Evolutionary conservation across 2,888 invertebrate species (phyloP), one percentile per base, ranked within the genome.

Genomic region (Parnassius glacialis): DNA sequence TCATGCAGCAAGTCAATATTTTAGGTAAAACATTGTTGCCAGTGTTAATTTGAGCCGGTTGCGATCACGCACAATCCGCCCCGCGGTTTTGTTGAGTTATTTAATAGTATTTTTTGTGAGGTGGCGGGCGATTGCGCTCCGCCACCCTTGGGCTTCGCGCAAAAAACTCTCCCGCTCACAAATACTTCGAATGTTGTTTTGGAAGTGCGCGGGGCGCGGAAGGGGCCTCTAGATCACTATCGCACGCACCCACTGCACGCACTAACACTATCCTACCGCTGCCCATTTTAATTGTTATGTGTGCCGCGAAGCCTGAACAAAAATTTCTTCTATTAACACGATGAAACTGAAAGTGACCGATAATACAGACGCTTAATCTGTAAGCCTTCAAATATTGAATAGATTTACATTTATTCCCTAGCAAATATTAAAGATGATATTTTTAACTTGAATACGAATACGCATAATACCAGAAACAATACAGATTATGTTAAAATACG

Each of bases 191-290:
- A 87, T 87, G 87, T 87, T 88, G 87, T 85, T 86, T 87, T 75
- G 83, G 81, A 80, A 83, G 84, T 75, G 81, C 74, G 81, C 65
- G 67, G 70, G 69, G 74, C 73, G 70, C 72, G 69, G 70, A 76
- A 73, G 73, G 71, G 74, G 75, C 79, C 81, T 81, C 81, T 74
- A 74, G 81, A 74, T 79, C 76, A 76, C 86, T 91, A 91, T 91
- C 88, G 87, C 90, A 91, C 91, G 91, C 91, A 88, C 91, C 85
- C 85, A 84, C 78, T 85, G 88, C 90, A 90, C 90, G 90, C 91
- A 90, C 90, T 90, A 85, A 90, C 91, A 90, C 90, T 90, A 85
- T 90, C 89, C 90, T 83, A 81, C 78, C 81, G 80, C 87, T 84
- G 86, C 84, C 90, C 87, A 84, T 84, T 87, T 67, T 90, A 87